Conservation (phyloP, 2,113 vertebrate genomes). For the Pluvialis apricaria region DNA sequence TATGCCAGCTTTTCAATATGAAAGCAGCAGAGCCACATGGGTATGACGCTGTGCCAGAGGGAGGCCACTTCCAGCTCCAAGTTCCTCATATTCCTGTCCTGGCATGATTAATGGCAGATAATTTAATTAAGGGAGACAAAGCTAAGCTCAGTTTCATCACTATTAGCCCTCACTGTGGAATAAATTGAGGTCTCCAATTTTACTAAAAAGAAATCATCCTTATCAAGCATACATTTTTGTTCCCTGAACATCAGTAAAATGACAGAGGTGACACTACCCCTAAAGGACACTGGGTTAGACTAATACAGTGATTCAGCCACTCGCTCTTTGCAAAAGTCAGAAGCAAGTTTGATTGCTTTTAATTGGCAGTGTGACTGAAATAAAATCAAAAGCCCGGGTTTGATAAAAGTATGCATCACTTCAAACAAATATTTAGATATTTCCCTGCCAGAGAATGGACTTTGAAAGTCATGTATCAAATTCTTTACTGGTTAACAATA, state of each 20-base stretch:
- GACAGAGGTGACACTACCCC: not conserved
- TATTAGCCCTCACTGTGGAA: not conserved
- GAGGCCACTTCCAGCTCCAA: not conserved
- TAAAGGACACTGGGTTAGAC: too few relatives aligned
- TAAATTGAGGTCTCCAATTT: not conserved
- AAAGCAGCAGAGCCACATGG: not conserved
- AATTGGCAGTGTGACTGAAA: not conserved
- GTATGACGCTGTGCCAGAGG: not conserved
- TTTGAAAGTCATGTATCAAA: not conserved
- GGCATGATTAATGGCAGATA: not conserved
- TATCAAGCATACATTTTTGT: not conserved
- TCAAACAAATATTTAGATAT: not conserved
- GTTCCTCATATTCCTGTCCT: not conserved
- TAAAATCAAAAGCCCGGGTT: not conserved
- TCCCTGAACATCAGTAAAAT: not conserved
- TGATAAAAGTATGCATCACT: not conserved
- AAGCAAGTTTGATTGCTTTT: not conserved
- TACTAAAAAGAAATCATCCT: not conserved
- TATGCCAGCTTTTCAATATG: not conserved
- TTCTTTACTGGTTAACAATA: too few relatives aligned
- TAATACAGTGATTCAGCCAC: not conserved
- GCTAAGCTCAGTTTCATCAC: not conserved
- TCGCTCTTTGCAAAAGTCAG: not conserved
- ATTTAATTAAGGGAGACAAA: not conserved
- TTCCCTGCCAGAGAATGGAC: not conserved